A percentile compares a stretch with the other conserved stretches of the same genome.
Evolutionary conservation across 64 coral and sea anemone genomes (phyloP).

Genomic region (Montipora efflorescens): DNA sequence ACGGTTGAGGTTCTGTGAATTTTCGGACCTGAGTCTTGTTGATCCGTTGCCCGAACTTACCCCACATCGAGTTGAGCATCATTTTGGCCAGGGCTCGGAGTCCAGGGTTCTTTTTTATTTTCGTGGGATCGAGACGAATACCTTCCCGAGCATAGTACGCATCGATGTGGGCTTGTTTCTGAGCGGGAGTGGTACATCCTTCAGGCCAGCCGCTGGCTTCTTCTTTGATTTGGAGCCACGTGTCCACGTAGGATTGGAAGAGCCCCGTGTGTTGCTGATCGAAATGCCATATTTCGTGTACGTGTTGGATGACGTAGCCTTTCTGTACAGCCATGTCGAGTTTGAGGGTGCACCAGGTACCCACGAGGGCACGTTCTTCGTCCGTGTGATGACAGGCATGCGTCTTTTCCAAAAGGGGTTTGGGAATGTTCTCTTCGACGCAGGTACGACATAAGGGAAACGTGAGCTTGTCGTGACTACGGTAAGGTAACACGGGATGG

Average conservation of each 20-base stretch:
- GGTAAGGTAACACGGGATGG: too few relatives aligned
- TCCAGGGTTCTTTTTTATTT: not conserved
- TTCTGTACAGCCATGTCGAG: not conserved
- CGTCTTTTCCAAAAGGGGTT: too few relatives aligned
- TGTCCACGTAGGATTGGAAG: not conserved
- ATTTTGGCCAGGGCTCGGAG: not conserved
- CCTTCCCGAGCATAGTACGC: not conserved
- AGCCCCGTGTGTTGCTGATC: not conserved
- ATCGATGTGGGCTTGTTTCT: not conserved
- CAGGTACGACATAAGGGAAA: too few relatives aligned
- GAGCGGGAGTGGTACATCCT: too few relatives aligned
- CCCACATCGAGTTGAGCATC: slow-evolving; percentile 52
- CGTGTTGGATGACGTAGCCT: not conserved
- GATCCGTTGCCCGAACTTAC: not conserved
- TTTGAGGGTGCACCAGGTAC: not conserved
- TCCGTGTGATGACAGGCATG: too few relatives aligned
- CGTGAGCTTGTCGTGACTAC: too few relatives aligned
- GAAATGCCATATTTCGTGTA: slow-evolving; percentile 53
- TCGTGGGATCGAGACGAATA: not conserved
- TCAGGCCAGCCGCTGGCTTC: not conserved
- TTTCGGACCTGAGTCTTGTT: not conserved
- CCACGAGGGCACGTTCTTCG: too few relatives aligned
- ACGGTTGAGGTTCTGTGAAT: not conserved
- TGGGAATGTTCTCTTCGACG: too few relatives aligned
- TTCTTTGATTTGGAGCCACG: slow-evolving; percentile 41